Conservation (phyloP, 2,113 vertebrate species). For the Colinus virginianus region DNA sequence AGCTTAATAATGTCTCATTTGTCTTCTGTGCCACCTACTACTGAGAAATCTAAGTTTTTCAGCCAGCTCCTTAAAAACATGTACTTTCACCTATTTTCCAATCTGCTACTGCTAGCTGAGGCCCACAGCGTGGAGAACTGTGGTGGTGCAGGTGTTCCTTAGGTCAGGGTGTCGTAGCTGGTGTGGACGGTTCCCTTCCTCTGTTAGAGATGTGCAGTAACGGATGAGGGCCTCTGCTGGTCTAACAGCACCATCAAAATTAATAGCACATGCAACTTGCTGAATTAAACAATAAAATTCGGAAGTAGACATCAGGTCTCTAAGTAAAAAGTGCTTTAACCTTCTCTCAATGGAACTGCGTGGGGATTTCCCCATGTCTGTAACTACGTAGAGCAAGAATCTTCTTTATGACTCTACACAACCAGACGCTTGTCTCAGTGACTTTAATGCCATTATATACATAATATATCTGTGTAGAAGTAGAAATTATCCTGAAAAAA, state of each 20-base stretch:
- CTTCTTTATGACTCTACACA: neutral
- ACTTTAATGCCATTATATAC: neutral
- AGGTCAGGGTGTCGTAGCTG: neutral
- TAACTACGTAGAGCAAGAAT: neutral
- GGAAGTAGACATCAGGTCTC: neutral
- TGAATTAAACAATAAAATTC: neutral
- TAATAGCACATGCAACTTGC: neutral
- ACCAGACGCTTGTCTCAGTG: neutral
- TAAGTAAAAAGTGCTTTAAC: neutral
- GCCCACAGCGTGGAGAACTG: neutral
- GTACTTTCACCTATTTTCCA: neutral
- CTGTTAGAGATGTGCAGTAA: neutral
- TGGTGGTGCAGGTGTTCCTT: neutral
- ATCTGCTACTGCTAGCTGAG: neutral
- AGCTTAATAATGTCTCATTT: neutral
- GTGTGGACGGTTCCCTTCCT: neutral
- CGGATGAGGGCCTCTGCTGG: neutral
- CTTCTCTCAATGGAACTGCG: neutral
- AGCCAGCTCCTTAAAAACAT: neutral
- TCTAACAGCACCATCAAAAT: slow-evolving; percentile 26
- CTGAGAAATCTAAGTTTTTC: neutral
- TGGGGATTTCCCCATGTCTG: neutral
- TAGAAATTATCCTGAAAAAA: neutral
- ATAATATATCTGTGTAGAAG: neutral
- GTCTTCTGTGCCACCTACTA: neutral